phyloP scores from a whole-genome alignment of 2,113 vertebrate species.

The Caranx ignobilis region DNA sequence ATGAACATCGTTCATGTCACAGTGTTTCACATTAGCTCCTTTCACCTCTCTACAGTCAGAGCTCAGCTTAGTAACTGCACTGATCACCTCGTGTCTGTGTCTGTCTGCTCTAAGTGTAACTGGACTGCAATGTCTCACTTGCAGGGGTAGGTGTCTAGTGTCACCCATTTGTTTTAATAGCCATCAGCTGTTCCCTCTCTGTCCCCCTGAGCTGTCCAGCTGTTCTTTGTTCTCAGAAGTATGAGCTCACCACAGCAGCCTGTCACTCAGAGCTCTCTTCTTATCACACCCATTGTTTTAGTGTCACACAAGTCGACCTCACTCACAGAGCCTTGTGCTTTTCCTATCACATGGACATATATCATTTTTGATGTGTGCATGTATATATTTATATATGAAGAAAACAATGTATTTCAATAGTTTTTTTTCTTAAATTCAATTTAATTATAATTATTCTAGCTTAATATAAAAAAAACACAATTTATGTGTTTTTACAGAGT shows the following conservation, averaged over 20 bases:
- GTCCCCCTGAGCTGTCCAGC: conserved; percentile 50
- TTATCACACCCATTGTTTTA: conserved; percentile 3
- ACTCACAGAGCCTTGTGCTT: not conserved
- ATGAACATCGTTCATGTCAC: not conserved
- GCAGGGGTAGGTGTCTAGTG: not conserved
- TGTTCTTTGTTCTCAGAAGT: conserved; percentile 61
- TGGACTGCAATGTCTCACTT: conserved; percentile 30
- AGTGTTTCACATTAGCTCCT: not conserved
- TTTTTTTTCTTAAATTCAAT: too few relatives aligned
- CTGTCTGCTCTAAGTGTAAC: conserved; percentile 6
- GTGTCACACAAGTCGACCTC: not conserved
- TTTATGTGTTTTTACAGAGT: too few relatives aligned
- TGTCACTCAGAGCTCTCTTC: conserved; percentile 1
- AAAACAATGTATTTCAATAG: not conserved
- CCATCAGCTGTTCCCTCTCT: conserved; percentile 69
- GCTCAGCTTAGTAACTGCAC: not conserved
- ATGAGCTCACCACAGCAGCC: conserved; percentile 7
- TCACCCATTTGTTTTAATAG: conserved; percentile 49
- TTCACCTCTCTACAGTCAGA: not conserved
- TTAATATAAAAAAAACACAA: too few relatives aligned
- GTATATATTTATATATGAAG: too few relatives aligned
- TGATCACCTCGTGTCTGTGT: conserved; percentile 1
- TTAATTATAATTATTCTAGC: too few relatives aligned
- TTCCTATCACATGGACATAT: not conserved
- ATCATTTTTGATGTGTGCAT: not conserved